A percentile compares a stretch with the other conserved stretches of the same genome.
Evolutionary conservation across 2,888 invertebrate genomes (phyloP).

Genomic region (Aphodius sticticus): DNA sequence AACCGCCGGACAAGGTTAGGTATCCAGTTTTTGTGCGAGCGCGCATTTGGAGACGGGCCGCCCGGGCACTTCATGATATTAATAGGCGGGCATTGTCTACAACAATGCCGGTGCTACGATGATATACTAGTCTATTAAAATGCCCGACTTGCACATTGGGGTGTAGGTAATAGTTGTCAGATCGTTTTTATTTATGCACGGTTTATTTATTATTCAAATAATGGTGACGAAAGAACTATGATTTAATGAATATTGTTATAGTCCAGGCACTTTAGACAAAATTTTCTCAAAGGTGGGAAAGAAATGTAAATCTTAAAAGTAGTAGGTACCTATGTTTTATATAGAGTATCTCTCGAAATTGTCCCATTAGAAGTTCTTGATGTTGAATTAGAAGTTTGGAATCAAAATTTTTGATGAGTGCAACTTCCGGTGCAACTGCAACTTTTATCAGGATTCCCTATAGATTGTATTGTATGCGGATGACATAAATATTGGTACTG

Average conservation of each 20-base stretch:
- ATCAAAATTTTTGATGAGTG: too few relatives aligned
- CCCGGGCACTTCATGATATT: slow-evolving; percentile 13
- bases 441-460: too few relatives aligned
- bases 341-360: too few relatives aligned
- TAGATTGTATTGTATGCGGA: too few relatives aligned
- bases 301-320: too few relatives aligned
- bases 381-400: too few relatives aligned
- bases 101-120: slow-evolving; percentile 14
- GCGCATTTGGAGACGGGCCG: background rate
- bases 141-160: slow-evolving; percentile 9
- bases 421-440: too few relatives aligned
- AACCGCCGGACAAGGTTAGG: slow-evolving; percentile 50
- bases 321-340: too few relatives aligned
- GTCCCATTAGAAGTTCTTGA: too few relatives aligned
- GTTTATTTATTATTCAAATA: background rate
- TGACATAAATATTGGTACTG: too few relatives aligned
- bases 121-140: slow-evolving; percentile 25
- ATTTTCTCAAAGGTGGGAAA: too few relatives aligned
- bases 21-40: slow-evolving; percentile 27
- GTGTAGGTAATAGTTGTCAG: background rate
- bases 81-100: slow-evolving; percentile 20
- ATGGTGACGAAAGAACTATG: background rate
- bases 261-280: too few relatives aligned
- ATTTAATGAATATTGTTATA: background rate
- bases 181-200: background rate